Conservation (phyloP, 2,888 invertebrate genomes). For the Agonopterix subpropinquella region DNA sequence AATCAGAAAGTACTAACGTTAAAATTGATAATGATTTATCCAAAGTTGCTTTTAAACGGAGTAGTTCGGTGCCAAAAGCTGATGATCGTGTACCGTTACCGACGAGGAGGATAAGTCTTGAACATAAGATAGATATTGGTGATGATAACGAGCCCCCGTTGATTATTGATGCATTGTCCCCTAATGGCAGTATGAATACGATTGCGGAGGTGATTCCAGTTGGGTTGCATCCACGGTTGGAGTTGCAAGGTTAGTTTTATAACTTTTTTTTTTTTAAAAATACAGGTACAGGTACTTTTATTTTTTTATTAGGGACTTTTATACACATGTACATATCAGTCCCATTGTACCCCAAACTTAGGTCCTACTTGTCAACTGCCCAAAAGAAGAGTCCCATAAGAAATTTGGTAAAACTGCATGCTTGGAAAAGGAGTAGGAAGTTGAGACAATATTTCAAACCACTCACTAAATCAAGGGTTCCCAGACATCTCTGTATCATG, state of each 20-base stretch:
- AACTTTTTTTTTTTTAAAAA: no score
- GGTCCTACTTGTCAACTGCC: no score
- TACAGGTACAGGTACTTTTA: no score
- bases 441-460: no score
- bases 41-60: conserved; percentile 61
- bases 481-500: no score
- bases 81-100: conserved; percentile 53
- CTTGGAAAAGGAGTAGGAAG: no score
- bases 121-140: conserved; percentile 68
- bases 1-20: conserved; percentile 31
- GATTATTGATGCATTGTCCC: conserved; percentile 64
- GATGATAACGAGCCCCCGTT: conserved; percentile 70
- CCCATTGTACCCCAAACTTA: no score
- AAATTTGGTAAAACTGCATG: no score
- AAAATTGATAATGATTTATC: conserved; percentile 57
- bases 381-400: no score
- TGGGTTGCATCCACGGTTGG: conserved; percentile 52
- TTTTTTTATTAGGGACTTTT: no score
- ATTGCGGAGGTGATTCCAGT: conserved; percentile 67
- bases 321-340: no score
- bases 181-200: conserved; percentile 61
- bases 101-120: conserved; percentile 56
- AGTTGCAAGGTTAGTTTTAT: conserved; percentile 31
- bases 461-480: no score
- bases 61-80: conserved; percentile 61